Percentiles rank a stretch among this genome's conserved stretches.
These are phyloP conservation scores for Heliopora coerulea DNA, from an alignment of 92 coral and sea anemone genomes.

Conservation along the genomic window DNA sequence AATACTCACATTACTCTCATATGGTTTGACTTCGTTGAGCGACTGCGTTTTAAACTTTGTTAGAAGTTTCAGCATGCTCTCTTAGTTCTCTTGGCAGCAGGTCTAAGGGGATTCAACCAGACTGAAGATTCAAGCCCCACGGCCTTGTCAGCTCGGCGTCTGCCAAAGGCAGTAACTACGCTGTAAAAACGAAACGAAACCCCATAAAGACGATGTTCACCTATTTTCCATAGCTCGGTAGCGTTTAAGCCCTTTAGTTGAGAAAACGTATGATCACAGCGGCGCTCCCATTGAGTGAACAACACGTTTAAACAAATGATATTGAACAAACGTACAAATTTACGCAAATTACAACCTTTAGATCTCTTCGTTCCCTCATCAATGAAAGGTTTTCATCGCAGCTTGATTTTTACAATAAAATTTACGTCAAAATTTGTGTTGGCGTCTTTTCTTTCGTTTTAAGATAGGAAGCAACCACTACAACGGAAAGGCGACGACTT, in stretches of 20 bases:
- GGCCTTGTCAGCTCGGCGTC: slow-evolving; percentile 7
- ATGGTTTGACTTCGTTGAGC: slow-evolving; percentile 97
- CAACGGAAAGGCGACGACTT: neutral
- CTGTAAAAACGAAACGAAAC: neutral
- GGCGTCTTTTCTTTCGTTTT: neutral
- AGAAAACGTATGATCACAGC: too few species aligned
- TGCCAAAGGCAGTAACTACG: slow-evolving; percentile 5
- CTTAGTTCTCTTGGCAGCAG: neutral
- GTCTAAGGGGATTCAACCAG: neutral
- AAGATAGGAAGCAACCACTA: neutral
- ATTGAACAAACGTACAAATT: too few species aligned
- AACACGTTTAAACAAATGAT: too few species aligned
- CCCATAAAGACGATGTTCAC: neutral
- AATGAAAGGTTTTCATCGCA: too few species aligned
- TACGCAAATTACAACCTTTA: too few species aligned
- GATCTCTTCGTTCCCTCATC: too few species aligned
- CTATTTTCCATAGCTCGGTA: too few species aligned
- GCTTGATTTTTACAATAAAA: too few species aligned
- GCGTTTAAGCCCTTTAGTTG: too few species aligned
- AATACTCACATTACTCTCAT: slow-evolving; percentile 59
- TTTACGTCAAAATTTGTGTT: too few species aligned
- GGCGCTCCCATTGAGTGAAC: too few species aligned
- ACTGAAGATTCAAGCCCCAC: neutral
- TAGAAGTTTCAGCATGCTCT: slow-evolving; percentile 82
- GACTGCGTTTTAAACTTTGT: slow-evolving; percentile 98